Base-by-base conservation (phyloP, 2,797 vertebrate species). In the Danio kyathit region DNA sequence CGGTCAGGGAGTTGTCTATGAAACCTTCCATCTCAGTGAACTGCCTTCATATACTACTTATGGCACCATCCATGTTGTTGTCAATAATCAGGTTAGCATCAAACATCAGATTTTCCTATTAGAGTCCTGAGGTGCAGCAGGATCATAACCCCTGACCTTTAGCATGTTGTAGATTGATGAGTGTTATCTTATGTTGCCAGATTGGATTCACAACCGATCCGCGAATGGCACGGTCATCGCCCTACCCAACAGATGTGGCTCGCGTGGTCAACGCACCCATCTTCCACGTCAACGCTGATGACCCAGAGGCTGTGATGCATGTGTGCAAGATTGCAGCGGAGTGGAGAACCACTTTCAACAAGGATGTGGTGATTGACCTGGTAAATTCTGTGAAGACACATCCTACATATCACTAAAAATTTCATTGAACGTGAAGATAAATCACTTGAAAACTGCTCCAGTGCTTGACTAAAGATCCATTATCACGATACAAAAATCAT, bases 11-110 rank as follows among this genome's bases (percentile, higher is more conserved):
- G 95, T 98, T 76, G 96, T 97, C 17, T 97, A 97, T 57, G 96
- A 98, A 92, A 98, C 96, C 0, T 97, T 98, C 89, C 96, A 97
- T 84, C 92, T 98, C n/a, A 97, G 96, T 43, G 96, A 97, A 83
- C 95, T 98, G 82, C 96, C 96, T 7, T 96, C 96, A 29, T 97
- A 97, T 59, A 97, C 96, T 12, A 97, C 96, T 38, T 91, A 97
- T 0, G 96, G 96, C 88, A 98, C 96, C 0, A 94, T 98, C 76
- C 97, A 97, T 1, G 94, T 97, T 3, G 97, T 98, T 19, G 96
- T 96, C 82, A 97, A 98, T 91, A 98, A 98, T 90, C 97, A 98
- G 96, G 96, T 98, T 91, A 76, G 57, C 71, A 71, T 70, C 40
- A 60, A 67, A 61, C 10, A 66, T 74, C 16, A 76, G 17, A 51